Evolutionary conservation across 2,113 vertebrate genomes (phyloP), one percentile per base, ranked within the genome.

Genomic region (Alouatta palliata): DNA sequence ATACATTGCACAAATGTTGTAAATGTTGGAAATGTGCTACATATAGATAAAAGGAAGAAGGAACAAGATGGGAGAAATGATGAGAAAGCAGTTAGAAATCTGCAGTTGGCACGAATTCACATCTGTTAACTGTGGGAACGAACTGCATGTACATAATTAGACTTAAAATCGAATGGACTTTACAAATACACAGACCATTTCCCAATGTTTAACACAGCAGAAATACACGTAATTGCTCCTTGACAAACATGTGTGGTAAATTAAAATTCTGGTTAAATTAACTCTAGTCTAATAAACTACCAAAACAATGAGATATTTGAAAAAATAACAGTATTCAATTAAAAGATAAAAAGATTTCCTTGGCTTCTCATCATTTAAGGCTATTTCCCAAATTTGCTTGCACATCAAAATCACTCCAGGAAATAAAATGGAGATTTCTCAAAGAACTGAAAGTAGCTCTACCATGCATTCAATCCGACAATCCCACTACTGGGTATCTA

Each of bases 261-360:
- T 97, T 49, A 90, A 90, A 84, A 96, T 81, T 92, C n/a, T 56
- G 64, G 92, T 92, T 92, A 94, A 83, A 97, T 95, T 66, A 95
- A 68, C 47, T 70, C 3, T 56, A 45, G 87, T 84, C 83, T 54
- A 77, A 86, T 77, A 93, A 89, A 40, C 37, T 90, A 47, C 76
- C 80, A 61, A 96, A 87, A 81, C 49, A 94, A 94, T 40, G 43
- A 89, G 56, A 82, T 43, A 43, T 87, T 92, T 94, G 49, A 95
- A 64, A 89, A 97, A 96, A 95, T 77, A 82, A 68, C 16, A 45
- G 76, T 87, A 93, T 89, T 91, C 40, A 76, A 43, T 95, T 81
- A 80, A 82, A 92, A 94, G 85, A 92, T 47, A 70, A 94, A 77
- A 95, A 84, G 0, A 30, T 17, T 87, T 94, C n/a, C 37, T 49